Evolutionary conservation across 2,888 invertebrate species (phyloP).

Genomic region (Lamellibrachia satsuma): DNA sequence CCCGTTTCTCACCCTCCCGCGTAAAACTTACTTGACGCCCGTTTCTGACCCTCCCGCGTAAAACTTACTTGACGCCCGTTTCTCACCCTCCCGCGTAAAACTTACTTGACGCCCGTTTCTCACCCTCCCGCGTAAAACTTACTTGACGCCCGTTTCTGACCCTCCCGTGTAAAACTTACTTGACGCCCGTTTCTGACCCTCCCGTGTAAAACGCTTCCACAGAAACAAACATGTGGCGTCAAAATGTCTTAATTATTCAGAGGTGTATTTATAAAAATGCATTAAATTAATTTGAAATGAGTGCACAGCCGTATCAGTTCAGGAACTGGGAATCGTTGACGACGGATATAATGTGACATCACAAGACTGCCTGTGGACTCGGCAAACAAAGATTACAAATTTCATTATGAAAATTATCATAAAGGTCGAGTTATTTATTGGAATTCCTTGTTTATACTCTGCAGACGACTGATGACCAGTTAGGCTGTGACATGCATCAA

Average conservation of each 20-base stretch:
- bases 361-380: slow-evolving; percentile 26
- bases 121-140: neutral
- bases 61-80: neutral
- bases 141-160: neutral
- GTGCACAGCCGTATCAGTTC: neutral
- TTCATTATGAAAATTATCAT: neutral
- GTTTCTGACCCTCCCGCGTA: neutral
- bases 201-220: neutral
- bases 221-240: too few species aligned
- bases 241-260: neutral
- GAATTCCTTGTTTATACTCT: too few species aligned
- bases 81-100: neutral
- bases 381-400: neutral
- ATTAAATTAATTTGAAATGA: neutral
- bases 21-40: neutral
- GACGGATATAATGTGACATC: slow-evolving; percentile 20
- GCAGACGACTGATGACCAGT: neutral
- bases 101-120: neutral
- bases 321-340: neutral
- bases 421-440: neutral
- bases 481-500: slow-evolving; percentile 17
- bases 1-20: neutral
- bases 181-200: neutral
- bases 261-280: neutral
- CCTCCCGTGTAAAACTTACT: neutral